phyloP scores from a whole-genome alignment of 2,797 vertebrate species.

The Masticophis lateralis region DNA sequence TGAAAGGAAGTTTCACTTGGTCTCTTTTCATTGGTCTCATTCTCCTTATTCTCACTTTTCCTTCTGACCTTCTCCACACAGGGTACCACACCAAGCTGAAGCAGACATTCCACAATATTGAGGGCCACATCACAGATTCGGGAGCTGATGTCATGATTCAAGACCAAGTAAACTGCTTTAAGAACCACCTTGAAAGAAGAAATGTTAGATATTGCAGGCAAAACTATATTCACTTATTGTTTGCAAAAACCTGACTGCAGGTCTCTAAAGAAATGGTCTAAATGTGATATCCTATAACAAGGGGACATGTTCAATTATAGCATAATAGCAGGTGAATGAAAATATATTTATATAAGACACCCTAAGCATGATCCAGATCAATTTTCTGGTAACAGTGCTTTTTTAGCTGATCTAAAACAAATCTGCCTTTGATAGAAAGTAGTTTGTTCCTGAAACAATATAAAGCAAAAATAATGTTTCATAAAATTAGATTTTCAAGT shows the following conservation, averaged over 20 bases:
- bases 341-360: background rate
- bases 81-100: slow-evolving; percentile 93
- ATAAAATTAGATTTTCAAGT: background rate
- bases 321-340: background rate
- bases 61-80: slow-evolving; percentile 84
- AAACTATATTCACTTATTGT: background rate
- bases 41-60: slow-evolving; percentile 92
- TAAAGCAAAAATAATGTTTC: background rate
- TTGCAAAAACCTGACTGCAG: background rate
- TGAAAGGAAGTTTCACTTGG: slow-evolving; percentile 83
- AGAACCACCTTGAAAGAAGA: slow-evolving; percentile 81
- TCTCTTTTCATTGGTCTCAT: slow-evolving; percentile 78
- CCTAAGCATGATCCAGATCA: background rate
- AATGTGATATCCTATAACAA: background rate
- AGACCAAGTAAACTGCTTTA: slow-evolving; percentile 90
- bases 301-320: background rate
- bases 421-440: background rate
- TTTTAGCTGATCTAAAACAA: background rate
- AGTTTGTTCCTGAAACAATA: background rate
- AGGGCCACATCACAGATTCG: slow-evolving; percentile 93
- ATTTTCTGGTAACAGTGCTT: background rate
- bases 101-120: slow-evolving; percentile 94
- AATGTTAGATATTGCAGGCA: slow-evolving; percentile 13
- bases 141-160: slow-evolving; percentile 96
- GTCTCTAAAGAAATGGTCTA: background rate